These are phyloP conservation scores for Lutraria lutraria DNA, from an alignment of 2,888 invertebrate genomes.

Conservation along the genomic window DNA sequence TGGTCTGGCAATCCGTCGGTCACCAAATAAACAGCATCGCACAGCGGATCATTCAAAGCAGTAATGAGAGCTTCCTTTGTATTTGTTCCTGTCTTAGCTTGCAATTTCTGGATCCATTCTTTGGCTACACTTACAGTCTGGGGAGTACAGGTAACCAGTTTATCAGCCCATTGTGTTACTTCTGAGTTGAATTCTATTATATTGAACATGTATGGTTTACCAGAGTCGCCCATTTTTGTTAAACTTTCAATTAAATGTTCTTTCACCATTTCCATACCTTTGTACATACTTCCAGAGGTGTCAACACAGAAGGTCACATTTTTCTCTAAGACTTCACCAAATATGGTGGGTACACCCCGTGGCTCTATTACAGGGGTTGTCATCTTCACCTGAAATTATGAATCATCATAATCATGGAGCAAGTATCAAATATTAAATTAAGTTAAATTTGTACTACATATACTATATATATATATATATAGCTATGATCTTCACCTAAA, in stretches of 20 bases:
- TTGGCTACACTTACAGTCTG: slow-evolving; percentile 85
- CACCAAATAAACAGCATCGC: slow-evolving; percentile 85
- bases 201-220: slow-evolving; percentile 82
- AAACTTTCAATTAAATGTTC: slow-evolving; percentile 85
- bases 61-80: slow-evolving; percentile 85
- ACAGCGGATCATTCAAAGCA: slow-evolving; percentile 82
- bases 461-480: too few relatives aligned
- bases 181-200: slow-evolving; percentile 86
- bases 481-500: too few relatives aligned
- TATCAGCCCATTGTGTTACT: slow-evolving; percentile 86
- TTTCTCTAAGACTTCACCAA: slow-evolving; percentile 83
- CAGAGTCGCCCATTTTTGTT: slow-evolving; percentile 76
- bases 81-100: slow-evolving; percentile 86
- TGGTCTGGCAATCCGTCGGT: slow-evolving; percentile 86
- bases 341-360: slow-evolving; percentile 81
- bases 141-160: slow-evolving; percentile 85
- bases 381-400: slow-evolving; percentile 38
- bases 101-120: slow-evolving; percentile 84
- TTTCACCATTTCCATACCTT: slow-evolving; percentile 83
- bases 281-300: slow-evolving; percentile 86
- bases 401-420: background rate
- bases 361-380: slow-evolving; percentile 63
- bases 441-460: too few relatives aligned
- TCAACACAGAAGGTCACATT: slow-evolving; percentile 86
- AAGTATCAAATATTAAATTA: too few relatives aligned